Evolutionary conservation across 2,797 vertebrate species (phyloP).

Genomic region (Gymnoscopelus microlampas): DNA sequence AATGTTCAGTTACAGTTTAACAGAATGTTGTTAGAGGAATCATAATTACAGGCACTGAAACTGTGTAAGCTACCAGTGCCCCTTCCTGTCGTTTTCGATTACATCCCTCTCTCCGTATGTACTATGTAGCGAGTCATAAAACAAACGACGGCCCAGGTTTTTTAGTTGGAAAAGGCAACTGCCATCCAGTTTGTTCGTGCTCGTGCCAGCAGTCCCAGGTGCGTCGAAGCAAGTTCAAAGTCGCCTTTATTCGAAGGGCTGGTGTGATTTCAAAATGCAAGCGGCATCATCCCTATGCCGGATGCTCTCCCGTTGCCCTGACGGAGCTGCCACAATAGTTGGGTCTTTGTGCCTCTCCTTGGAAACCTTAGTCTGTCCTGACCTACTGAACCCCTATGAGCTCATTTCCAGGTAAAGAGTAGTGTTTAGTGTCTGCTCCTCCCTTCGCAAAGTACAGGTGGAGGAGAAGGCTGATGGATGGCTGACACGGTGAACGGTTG

Average conservation of each 20-base stretch:
- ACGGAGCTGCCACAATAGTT: conserved; percentile 12
- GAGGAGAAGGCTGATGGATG: conserved; percentile 24
- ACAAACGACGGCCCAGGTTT: background rate
- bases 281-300: background rate
- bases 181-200: background rate
- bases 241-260: background rate
- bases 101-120: too few species aligned
- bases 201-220: background rate
- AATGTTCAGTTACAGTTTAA: conserved; percentile 47
- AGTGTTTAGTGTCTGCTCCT: conserved; percentile 20
- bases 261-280: too few species aligned
- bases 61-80: conserved; percentile 10
- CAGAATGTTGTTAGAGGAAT: conserved; percentile 32
- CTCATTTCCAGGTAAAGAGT: conserved; percentile 1
- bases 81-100: conserved; percentile 25
- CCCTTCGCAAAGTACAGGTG: conserved; percentile 16
- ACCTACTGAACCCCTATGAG: conserved; percentile 14
- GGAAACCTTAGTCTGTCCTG: conserved; percentile 43
- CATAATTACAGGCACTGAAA: conserved; percentile 54
- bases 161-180: background rate
- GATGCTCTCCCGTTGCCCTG: background rate
- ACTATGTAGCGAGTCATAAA: background rate
- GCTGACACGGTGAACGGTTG: conserved; percentile 10
- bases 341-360: conserved; percentile 24
- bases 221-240: background rate